A percentile compares a stretch with the other conserved stretches of the same genome.
Evolutionary conservation across 2,888 invertebrate species (phyloP).

Genomic region (Antheraea yamamai): DNA sequence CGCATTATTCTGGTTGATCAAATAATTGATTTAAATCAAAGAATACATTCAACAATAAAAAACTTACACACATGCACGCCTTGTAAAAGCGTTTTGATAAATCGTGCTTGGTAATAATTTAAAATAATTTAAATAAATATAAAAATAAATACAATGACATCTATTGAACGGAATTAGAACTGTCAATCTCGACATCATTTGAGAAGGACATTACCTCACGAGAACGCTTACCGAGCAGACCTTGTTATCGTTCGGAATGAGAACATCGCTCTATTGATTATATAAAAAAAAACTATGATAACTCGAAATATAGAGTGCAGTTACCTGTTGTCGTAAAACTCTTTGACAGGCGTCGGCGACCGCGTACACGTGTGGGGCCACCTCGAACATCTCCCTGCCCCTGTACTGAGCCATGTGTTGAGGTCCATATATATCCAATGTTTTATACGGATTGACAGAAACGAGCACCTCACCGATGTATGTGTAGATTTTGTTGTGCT

Average conservation of each 20-base stretch:
- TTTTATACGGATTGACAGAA: conserved; percentile 98
- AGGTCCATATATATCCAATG: conserved; percentile 94
- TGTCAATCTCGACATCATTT: too few relatives aligned
- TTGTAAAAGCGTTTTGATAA: too few relatives aligned
- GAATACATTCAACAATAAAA: too few relatives aligned
- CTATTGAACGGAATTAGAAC: not conserved
- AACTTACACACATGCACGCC: too few relatives aligned
- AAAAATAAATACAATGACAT: not conserved
- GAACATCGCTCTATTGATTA: not conserved
- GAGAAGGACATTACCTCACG: not conserved
- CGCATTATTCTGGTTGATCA: not conserved
- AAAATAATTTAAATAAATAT: too few relatives aligned
- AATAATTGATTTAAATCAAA: not conserved
- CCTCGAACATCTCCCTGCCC: conserved; percentile 97
- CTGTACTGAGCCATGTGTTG: conserved; percentile 92
- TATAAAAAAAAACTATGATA: not conserved
- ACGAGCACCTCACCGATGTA: conserved; percentile 99
- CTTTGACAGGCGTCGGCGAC: conserved; percentile 98
- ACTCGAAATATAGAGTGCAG: conserved; percentile 9
- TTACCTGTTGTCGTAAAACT: conserved; percentile 91
- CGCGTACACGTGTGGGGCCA: conserved; percentile 98
- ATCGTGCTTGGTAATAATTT: too few relatives aligned
- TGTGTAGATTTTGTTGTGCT: conserved; percentile 96
- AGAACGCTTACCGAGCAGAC: not conserved
- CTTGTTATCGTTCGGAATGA: not conserved